Evolutionary conservation across 2,888 invertebrate genomes (phyloP), one percentile per base, ranked within the genome.

Genomic region (Tolmerus cingulatus): DNA sequence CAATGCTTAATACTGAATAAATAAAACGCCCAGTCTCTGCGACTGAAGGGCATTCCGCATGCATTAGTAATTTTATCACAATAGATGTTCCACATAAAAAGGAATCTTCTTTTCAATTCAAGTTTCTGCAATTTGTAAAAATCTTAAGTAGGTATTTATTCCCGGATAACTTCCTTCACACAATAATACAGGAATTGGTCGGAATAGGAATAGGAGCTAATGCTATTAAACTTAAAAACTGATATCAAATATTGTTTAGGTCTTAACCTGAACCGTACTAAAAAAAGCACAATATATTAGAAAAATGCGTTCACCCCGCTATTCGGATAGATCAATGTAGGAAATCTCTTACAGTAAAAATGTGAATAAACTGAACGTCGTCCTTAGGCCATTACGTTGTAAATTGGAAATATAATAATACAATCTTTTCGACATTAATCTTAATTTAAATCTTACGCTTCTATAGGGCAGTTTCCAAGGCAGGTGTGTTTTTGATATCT

Each of bases 401-500:
- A 66, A 66, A 66, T 66, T 66, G 66, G 27, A 66, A 66, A 66
- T 66, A 66, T 66, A 66, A 66, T 66, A 66, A 66, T 66, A 66
- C 66, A 66, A 66, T 66, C 66, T 12, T 23, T 66, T 66, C 12
- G 51, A 43, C n/a, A 78, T 46, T 84, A 14, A 1, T 37, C 74
- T 84, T 84, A 84, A 40, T 34, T 27, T 66, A 66, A 27, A 19
- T 27, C 66, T 66, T 66, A 66, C 57, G 51, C 74, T 74, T 14
- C 77, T 86, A 86, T 34, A 86, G 55, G 55, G 86, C 86, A 51
- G 86, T 86, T 86, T 86, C 86, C 55, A 86, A 86, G 55, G 86
- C 86, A 77, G 77, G 55, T 55, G 74, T 55, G 55, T 37, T 77
- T 77, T 76, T 86, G 55, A 77, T 86, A 76, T 34, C 40, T 66